Evolutionary conservation across 2,888 invertebrate genomes (phyloP).

Genomic region (Drosophila merina): DNA sequence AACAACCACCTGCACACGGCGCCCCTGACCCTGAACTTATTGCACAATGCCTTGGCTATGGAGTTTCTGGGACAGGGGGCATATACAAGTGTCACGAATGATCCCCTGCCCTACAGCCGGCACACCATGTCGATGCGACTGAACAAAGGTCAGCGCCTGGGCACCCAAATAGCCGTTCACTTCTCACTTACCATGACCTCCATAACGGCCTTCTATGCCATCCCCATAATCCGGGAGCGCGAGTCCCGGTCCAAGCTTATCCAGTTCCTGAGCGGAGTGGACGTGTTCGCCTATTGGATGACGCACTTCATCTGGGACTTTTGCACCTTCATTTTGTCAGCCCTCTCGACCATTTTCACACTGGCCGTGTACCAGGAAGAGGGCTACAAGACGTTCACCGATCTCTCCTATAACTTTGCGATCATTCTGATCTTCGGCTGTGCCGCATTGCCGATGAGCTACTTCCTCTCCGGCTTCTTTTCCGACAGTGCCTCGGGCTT

Average conservation of each 20-base stretch:
- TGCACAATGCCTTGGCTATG: slow-evolving; percentile 86
- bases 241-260: slow-evolving; percentile 88
- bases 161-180: slow-evolving; percentile 87
- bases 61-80: slow-evolving; percentile 42
- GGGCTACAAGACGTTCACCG: slow-evolving; percentile 81
- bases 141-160: slow-evolving; percentile 71
- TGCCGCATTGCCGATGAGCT: slow-evolving; percentile 89
- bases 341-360: slow-evolving; percentile 86
- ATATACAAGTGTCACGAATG: slow-evolving; percentile 85
- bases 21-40: slow-evolving; percentile 86
- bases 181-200: slow-evolving; percentile 90
- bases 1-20: slow-evolving; percentile 90
- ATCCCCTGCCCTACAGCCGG: slow-evolving; percentile 87
- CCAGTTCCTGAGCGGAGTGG: slow-evolving; percentile 89
- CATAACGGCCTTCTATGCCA: slow-evolving; percentile 86
- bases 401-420: slow-evolving; percentile 46
- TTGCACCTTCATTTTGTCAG: slow-evolving; percentile 87
- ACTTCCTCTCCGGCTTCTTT: slow-evolving; percentile 88
- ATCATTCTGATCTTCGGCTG: slow-evolving; percentile 87
- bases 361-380: slow-evolving; percentile 87
- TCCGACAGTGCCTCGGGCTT: slow-evolving; percentile 89
- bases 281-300: slow-evolving; percentile 88
- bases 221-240: slow-evolving; percentile 87
- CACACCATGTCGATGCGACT: slow-evolving; percentile 84
- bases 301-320: slow-evolving; percentile 86